Conservation (phyloP, 2,888 invertebrate species). For the Tetragonula carbonaria region DNA sequence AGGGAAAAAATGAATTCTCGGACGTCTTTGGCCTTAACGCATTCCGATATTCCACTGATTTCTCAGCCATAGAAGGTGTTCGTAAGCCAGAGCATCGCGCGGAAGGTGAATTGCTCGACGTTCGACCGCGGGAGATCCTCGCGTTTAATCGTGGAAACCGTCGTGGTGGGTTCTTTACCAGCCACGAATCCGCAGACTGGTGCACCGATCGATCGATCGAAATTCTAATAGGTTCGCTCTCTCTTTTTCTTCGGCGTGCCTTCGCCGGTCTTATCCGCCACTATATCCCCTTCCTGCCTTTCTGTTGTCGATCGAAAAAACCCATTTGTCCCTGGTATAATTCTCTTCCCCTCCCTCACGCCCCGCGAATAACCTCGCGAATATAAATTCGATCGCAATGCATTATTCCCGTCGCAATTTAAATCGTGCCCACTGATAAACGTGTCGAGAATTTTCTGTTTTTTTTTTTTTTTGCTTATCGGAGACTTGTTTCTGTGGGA, state of each 20-base stretch:
- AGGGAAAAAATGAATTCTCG: slow-evolving; percentile 52
- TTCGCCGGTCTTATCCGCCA: slow-evolving; percentile 7
- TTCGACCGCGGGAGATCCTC: slow-evolving; percentile 34
- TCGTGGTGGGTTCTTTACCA: slow-evolving; percentile 12
- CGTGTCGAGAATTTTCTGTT: slow-evolving; percentile 30
- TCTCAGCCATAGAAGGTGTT: slow-evolving; percentile 33
- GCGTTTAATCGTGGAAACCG: slow-evolving; percentile 54
- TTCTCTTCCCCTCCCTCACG: neutral
- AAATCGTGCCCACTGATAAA: slow-evolving; percentile 44
- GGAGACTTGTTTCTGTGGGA: neutral
- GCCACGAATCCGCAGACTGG: slow-evolving; percentile 31
- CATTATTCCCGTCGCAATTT: slow-evolving; percentile 1
- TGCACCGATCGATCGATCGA: slow-evolving; percentile 50
- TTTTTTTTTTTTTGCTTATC: neutral
- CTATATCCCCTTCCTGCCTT: neutral
- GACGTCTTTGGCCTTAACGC: slow-evolving; percentile 16
- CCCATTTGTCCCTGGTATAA: slow-evolving; percentile 50
- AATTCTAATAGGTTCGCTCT: slow-evolving; percentile 57
- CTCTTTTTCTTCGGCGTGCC: slow-evolving; percentile 42
- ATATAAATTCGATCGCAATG: slow-evolving; percentile 29
- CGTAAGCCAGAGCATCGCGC: slow-evolving; percentile 2
- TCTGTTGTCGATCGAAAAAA: slow-evolving; percentile 25
- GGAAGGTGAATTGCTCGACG: slow-evolving; percentile 51
- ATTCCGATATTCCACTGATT: slow-evolving; percentile 24
- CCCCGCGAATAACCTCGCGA: slow-evolving; percentile 53